Evolutionary conservation across 2,113 vertebrate genomes (phyloP), one percentile per base, ranked within the genome.

Genomic region (Thymallus thymallus): DNA sequence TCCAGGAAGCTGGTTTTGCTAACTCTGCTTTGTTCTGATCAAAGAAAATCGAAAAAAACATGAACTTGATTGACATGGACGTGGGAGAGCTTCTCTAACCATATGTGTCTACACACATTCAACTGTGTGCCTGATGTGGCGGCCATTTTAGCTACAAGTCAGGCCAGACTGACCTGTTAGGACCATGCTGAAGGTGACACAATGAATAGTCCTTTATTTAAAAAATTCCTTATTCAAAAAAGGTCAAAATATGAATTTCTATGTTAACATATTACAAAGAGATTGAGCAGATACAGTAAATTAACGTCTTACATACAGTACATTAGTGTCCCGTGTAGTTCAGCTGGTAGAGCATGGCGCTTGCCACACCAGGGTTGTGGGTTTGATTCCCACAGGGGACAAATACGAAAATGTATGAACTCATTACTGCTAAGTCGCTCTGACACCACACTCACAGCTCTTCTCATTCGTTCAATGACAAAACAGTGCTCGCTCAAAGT

Each of bases 21-120:
- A 56, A 73, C 75, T 72, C 61, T 14, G 55, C 26, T 68, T 3
- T 9, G 26, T 80, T 76, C 64, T 61, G 10, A 76, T 68, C 72
- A 56, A 83, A 73, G 0, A 63, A 61, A 60, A 63, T 24, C 51
- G 29, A 78, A 81, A 70, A 29, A 73, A 76, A 75, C 24, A 56
- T 1, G 0, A 68, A 58, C 67, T 46, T 3, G 10, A 51, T 3
- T 41, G 24, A 30, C 32, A 3, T 18, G 66, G 5, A 29, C 3
- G 48, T 51, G 3, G 16, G 13, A 51, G 48, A 51, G 48, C 48
- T 51, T 51, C 12, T 1, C 41, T 7, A 72, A 71, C 75, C 71
- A 1, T 20, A 66, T 32, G 12, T 24, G 46, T 70, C 29, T 7
- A 6, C 0, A n/a, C 23, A 30, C 29, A 13, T 61, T 16, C 35